Conservation (phyloP, 2,888 invertebrate species). For the Petrolisthes manimaculis region DNA sequence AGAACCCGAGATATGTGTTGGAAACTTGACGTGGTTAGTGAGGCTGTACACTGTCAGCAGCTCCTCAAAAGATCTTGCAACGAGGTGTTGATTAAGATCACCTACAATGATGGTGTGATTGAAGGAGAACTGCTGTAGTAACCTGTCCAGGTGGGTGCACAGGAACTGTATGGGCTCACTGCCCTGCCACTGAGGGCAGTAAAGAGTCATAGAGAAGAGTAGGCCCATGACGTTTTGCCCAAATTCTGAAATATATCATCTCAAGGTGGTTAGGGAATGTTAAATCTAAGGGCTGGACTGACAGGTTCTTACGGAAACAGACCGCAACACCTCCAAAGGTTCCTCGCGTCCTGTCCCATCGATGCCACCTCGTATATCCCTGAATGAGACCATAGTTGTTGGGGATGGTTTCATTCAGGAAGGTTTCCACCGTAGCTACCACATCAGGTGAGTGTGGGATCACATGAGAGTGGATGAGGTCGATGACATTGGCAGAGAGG, state of each 20-base stretch:
- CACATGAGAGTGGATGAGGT: not conserved
- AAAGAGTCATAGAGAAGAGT: not conserved
- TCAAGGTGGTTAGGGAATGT: too few species aligned
- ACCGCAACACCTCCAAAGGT: too few species aligned
- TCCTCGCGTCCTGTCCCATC: too few species aligned
- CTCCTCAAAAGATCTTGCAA: too few species aligned
- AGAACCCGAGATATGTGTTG: too few species aligned
- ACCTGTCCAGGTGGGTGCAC: not conserved
- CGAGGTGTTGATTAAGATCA: not conserved
- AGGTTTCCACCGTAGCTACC: not conserved
- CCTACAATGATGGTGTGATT: not conserved
- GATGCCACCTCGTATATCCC: too few species aligned
- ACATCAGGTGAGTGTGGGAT: not conserved
- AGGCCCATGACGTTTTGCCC: not conserved
- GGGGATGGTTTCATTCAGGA: too few species aligned
- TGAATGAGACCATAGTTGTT: too few species aligned
- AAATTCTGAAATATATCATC: not conserved
- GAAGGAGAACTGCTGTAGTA: not conserved
- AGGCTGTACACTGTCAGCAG: too few species aligned
- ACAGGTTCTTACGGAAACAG: constrained; percentile 1
- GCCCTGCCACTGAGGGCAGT: too few species aligned
- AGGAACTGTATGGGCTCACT: not conserved
- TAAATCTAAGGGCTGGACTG: not conserved
- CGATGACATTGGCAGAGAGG: too few species aligned
- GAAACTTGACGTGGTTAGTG: too few species aligned